A percentile compares a stretch with the other conserved stretches of the same genome.
Conservation (phyloP, 2,113 vertebrate genomes). For the Larimichthys crocea region DNA sequence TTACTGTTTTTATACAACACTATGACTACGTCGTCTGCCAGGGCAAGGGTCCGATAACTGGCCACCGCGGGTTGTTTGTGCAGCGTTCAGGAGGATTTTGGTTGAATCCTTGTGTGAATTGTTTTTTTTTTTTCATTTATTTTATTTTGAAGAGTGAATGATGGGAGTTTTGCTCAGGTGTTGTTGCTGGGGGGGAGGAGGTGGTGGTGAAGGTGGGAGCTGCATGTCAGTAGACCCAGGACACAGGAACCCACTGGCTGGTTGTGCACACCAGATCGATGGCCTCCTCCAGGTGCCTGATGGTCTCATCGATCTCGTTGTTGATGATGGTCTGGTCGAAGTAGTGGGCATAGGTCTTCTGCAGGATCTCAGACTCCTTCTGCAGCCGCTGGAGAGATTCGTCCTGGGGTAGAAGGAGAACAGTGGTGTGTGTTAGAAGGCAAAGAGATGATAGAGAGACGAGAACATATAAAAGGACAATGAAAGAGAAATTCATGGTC, state of each 20-base stretch:
- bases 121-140: conserved; percentile 59
- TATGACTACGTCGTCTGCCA: conserved; percentile 92
- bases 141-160: conserved; percentile 63
- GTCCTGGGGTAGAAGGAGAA: conserved; percentile 83
- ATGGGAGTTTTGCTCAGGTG: conserved; percentile 22
- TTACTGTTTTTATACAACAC: conserved; percentile 90
- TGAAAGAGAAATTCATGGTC: background rate
- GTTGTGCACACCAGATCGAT: conserved; percentile 96
- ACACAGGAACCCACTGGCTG: conserved; percentile 98
- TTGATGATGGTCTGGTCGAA: conserved; percentile 99
- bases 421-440: background rate
- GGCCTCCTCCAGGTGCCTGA: conserved; percentile 97
- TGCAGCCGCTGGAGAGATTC: conserved; percentile 98
- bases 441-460: background rate
- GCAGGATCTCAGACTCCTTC: conserved; percentile 98
- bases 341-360: conserved; percentile 99
- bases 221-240: conserved; percentile 95
- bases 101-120: conserved; percentile 77
- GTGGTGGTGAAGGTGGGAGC: background rate
- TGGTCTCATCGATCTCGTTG: conserved; percentile 99
- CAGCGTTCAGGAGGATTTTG: conserved; percentile 77
- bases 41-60: conserved; percentile 85
- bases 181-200: conserved; percentile 30
- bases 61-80: conserved; percentile 79
- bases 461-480: background rate